phyloP scores from a whole-genome alignment of 2,113 vertebrate genomes.

The Meriones unguiculatus region DNA sequence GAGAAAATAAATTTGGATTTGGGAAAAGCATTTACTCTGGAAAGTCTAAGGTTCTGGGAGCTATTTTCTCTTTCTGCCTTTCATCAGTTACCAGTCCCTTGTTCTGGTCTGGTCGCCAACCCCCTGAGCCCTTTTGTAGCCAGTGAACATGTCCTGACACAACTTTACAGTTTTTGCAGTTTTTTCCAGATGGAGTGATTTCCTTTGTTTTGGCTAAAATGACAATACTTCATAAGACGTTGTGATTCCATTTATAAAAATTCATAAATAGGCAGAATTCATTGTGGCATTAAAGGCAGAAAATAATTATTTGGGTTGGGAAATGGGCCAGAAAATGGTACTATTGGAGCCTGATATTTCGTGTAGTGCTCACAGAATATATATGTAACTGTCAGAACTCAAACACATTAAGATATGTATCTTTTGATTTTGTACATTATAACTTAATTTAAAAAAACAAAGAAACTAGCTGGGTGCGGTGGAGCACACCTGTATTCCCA shows the following conservation, averaged over 20 bases:
- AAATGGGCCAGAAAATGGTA: not conserved
- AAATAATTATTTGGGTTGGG: not conserved
- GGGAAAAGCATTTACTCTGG: not conserved
- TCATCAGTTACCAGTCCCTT: not conserved
- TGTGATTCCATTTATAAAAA: slow-evolving; percentile 43
- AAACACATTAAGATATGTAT: slow-evolving; percentile 23
- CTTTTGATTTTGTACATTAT: not conserved
- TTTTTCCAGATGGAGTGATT: not conserved
- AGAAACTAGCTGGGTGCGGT: not conserved
- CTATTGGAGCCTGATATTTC: slow-evolving; percentile 47
- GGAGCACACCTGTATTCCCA: too few relatives aligned
- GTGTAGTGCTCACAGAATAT: not conserved
- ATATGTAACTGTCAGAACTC: slow-evolving; percentile 6
- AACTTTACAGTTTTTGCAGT: not conserved
- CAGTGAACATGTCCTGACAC: not conserved
- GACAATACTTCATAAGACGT: not conserved
- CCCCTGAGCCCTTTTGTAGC: not conserved
- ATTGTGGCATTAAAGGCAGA: slow-evolving; percentile 31
- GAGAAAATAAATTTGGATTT: not conserved
- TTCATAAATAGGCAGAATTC: not conserved
- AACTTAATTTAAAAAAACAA: not conserved
- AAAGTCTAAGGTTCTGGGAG: not conserved
- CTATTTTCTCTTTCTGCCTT: not conserved
- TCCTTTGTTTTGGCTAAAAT: not conserved
- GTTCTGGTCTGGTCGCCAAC: not conserved